A percentile compares a stretch with the other conserved stretches of the same genome.
Conservation (phyloP, 2,888 invertebrate genomes). For the Aradus depressus region DNA sequence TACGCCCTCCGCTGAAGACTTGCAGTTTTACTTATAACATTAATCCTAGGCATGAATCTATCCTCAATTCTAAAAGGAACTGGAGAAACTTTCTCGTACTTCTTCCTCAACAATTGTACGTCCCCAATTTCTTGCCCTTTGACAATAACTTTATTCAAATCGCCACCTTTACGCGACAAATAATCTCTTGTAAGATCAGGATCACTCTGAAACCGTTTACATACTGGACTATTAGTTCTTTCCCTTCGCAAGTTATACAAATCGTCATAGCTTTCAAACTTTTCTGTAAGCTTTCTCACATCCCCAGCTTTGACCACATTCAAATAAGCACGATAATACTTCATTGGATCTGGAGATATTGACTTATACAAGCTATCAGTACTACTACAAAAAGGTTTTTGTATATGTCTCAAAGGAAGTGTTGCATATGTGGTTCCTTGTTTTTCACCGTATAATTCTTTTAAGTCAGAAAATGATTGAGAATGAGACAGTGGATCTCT, state of each 20-base stretch:
- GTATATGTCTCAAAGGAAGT: constrained; percentile 42
- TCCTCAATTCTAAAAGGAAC: constrained; percentile 53
- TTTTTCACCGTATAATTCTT: constrained; percentile 70
- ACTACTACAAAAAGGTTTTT: constrained; percentile 32
- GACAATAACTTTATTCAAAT: constrained; percentile 40
- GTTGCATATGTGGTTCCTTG: constrained; percentile 35
- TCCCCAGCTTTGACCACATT: constrained; percentile 63
- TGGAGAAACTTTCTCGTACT: constrained; percentile 49
- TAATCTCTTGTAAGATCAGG: constrained; percentile 57
- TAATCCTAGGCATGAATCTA: constrained; percentile 76
- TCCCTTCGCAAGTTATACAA: constrained; percentile 32
- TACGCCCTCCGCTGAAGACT: constrained; percentile 40
- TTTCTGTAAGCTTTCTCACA: constrained; percentile 62
- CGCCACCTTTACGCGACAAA: constrained; percentile 39
- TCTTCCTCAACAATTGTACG: constrained; percentile 49
- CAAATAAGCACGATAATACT: constrained; percentile 55
- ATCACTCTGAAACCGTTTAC: constrained; percentile 60
- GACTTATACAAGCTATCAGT: constrained; percentile 33
- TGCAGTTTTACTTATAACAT: constrained; percentile 79
- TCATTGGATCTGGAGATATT: constrained; percentile 51
- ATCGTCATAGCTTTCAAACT: constrained; percentile 60
- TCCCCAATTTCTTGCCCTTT: constrained; percentile 45
- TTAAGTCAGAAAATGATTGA: constrained; percentile 61
- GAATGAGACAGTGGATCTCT: constrained; percentile 36
- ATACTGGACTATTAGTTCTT: constrained; percentile 34